Evolutionary conservation across 2,888 invertebrate species (phyloP), one percentile per base, ranked within the genome.

Genomic region (Tanypteryx hageni): DNA sequence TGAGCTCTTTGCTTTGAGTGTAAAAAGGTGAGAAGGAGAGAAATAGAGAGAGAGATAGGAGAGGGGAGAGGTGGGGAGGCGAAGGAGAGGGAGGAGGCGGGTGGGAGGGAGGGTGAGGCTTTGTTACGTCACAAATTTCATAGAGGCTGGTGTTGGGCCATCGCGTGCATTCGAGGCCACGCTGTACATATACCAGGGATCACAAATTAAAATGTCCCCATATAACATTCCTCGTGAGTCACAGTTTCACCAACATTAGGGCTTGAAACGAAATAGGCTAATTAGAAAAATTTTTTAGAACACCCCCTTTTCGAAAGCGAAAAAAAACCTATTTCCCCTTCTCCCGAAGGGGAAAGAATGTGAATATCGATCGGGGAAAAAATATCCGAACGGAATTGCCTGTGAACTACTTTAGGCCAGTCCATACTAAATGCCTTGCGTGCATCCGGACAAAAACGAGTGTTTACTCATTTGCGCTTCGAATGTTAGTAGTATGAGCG

Each of bases 71-170:
- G 13, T 4, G 82, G 31, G 44, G 44, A 13, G 82, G 44, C 44
- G 44, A 44, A 44, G 44, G 44, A 44, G 44, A 7, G 27, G 61
- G 27, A 31, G 31, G 61, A 0, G 14, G 57, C 5, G 27, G 27
- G 27, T 22, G 27, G 59, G 59, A 27, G 85, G 27, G 86, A 27
- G 59, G 86, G 27, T 61, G 14, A 31, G 14, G 27, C 61, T 61
- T 68, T 89, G 68, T 89, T 89, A 89, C 89, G 89, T 89, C 89
- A 89, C 89, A 68, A 89, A 89, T 89, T 89, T 89, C 89, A 89
- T 89, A 89, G 89, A 89, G 64, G 16, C 27, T 57, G 18, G 61
- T 44, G 89, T 89, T 89, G 64, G 89, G 89, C 68, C 89, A 89
- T 89, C 89, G 89, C 89, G 89, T 89, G 89, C 64, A 89, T 57